Evolutionary conservation across 2,113 vertebrate species (phyloP).

Genomic region (Oreochromis tanganicae): DNA sequence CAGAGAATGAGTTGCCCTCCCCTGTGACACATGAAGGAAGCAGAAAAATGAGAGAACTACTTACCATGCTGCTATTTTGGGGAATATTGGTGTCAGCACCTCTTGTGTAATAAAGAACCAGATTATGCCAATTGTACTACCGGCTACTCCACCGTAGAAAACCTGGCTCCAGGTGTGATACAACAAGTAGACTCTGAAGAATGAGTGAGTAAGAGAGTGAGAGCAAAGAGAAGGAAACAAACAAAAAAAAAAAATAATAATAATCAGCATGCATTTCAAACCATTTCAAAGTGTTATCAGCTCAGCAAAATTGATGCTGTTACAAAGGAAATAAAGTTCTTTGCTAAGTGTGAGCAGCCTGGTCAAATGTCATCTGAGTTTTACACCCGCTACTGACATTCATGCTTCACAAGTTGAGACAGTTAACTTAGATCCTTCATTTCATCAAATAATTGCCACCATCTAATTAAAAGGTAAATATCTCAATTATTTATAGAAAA

Average conservation of each 20-base stretch:
- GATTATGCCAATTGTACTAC: conserved; percentile 82
- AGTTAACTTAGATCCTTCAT: background rate
- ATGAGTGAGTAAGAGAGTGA: background rate
- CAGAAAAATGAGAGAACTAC: conserved; percentile 24
- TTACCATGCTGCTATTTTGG: conserved; percentile 98
- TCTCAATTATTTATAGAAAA: background rate
- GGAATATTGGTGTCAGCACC: conserved; percentile 94
- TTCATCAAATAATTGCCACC: background rate
- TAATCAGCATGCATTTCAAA: background rate
- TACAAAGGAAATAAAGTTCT: background rate
- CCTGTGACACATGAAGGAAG: background rate
- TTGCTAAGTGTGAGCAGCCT: background rate
- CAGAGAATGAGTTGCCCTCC: background rate
- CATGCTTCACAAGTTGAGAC: background rate
- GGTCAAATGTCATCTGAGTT: background rate
- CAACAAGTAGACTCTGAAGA: conserved; percentile 89
- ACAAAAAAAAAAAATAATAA: background rate
- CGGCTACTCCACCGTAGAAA: conserved; percentile 86
- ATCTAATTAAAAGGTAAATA: background rate
- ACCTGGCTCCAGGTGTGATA: conserved; percentile 99
- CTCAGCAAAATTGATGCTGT: background rate
- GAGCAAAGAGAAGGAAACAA: background rate
- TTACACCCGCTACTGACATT: background rate
- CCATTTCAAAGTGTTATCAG: background rate
- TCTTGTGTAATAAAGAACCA: conserved; percentile 98